phyloP scores from a whole-genome alignment of 2,797 vertebrate genomes.

The Melanotaenia maccullochi region DNA sequence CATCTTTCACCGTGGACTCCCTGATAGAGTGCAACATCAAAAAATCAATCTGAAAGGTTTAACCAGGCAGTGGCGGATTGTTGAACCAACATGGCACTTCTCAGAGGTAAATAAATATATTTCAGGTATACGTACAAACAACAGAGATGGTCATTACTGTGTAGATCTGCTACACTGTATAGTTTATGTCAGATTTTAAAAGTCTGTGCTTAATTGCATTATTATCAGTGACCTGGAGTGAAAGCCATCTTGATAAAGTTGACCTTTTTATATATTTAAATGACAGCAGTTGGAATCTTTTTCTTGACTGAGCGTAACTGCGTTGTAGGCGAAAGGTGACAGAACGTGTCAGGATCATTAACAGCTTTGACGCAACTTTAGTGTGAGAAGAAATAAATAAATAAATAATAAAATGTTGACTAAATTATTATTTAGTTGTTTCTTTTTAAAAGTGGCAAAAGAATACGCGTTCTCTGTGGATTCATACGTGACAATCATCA shows the following conservation, averaged over 20 bases:
- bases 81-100: conserved; percentile 71
- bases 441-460: neutral
- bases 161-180: neutral
- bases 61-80: conserved; percentile 13
- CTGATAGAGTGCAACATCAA: neutral
- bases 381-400: neutral
- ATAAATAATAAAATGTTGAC: neutral
- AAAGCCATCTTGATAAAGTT: neutral
- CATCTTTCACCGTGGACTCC: neutral
- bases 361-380: neutral
- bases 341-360: conserved; percentile 6
- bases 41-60: neutral
- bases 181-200: neutral
- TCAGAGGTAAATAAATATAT: conserved; percentile 77
- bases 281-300: neutral
- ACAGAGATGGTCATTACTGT: too few species aligned
- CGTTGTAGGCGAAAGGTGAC: conserved; percentile 56
- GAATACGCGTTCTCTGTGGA: neutral
- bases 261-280: too few species aligned
- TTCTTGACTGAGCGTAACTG: neutral
- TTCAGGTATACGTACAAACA: neutral
- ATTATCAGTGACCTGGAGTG: neutral
- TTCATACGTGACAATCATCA: neutral
- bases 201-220: neutral
- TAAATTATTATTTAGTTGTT: neutral